phyloP scores from a whole-genome alignment of 2,797 vertebrate species.

The Australoheros facetus region DNA sequence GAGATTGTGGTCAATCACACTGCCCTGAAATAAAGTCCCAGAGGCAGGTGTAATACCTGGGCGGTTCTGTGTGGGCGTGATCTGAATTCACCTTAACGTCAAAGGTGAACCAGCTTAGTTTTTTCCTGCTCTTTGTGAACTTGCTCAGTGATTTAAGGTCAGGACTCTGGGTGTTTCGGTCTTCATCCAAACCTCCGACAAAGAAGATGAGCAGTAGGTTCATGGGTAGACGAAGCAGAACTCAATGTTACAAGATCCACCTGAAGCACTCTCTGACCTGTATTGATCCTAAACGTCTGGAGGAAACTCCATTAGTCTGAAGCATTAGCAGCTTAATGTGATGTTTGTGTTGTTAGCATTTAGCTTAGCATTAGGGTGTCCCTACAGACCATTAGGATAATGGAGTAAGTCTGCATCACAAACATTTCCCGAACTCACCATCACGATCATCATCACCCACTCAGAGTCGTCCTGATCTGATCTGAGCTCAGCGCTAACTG shows the following conservation, averaged over 20 bases:
- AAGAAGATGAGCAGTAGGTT: neutral
- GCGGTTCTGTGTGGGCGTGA: neutral
- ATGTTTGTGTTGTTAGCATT: slow-evolving; percentile 23
- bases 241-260: neutral
- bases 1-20: neutral
- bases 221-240: neutral
- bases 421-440: neutral
- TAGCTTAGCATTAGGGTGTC: slow-evolving; percentile 46
- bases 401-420: neutral
- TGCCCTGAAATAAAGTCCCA: neutral
- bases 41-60: neutral
- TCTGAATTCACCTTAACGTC: too few species aligned
- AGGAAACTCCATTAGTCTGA: slow-evolving; percentile 5
- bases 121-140: neutral
- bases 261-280: slow-evolving; percentile 29
- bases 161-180: neutral
- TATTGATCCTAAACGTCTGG: slow-evolving; percentile 21
- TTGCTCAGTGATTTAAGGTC: neutral
- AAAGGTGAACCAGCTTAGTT: too few species aligned
- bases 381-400: slow-evolving; percentile 14
- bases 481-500: neutral
- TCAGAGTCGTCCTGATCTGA: neutral
- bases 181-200: neutral
- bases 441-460: neutral
- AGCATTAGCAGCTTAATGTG: slow-evolving; percentile 27